phyloP scores from a whole-genome alignment of 2,888 invertebrate genomes.

The Diogma glabrata region DNA sequence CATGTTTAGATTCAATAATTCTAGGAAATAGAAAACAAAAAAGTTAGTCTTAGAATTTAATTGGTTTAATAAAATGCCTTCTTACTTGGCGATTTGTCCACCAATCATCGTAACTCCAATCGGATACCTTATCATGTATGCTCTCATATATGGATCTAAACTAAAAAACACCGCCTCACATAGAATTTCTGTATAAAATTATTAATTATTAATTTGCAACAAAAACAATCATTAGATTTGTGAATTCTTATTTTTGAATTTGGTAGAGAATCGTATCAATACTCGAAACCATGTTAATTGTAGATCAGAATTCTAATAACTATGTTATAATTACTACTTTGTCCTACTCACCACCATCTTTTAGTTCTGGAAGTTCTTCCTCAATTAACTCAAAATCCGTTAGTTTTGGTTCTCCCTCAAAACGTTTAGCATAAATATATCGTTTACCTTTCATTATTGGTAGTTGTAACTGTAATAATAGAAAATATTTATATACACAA shows the following conservation, averaged over 20 bases:
- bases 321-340: background rate
- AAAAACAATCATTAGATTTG: background rate
- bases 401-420: constrained; percentile 53
- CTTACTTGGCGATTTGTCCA: constrained; percentile 48
- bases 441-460: constrained; percentile 45
- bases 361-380: constrained; percentile 50
- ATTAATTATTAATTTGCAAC: background rate
- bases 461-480: too few relatives aligned
- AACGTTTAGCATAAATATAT: constrained; percentile 52
- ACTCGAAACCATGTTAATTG: too few relatives aligned
- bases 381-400: constrained; percentile 54
- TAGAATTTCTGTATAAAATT: constrained; percentile 43
- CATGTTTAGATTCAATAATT: constrained; percentile 53
- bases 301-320: too few relatives aligned
- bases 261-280: too few relatives aligned
- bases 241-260: background rate
- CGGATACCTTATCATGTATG: constrained; percentile 42
- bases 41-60: background rate
- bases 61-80: background rate
- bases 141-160: constrained; percentile 62
- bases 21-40: constrained; percentile 34
- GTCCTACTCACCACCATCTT: constrained; percentile 52
- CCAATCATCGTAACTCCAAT: constrained; percentile 56
- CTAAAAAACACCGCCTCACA: constrained; percentile 55
- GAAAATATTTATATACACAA: too few relatives aligned